A percentile compares a stretch with the other conserved stretches of the same genome.
These are phyloP conservation scores for human (Homo sapiens) DNA, from an alignment of 2,113 vertebrate species.

Conservation along the genomic window DNA sequence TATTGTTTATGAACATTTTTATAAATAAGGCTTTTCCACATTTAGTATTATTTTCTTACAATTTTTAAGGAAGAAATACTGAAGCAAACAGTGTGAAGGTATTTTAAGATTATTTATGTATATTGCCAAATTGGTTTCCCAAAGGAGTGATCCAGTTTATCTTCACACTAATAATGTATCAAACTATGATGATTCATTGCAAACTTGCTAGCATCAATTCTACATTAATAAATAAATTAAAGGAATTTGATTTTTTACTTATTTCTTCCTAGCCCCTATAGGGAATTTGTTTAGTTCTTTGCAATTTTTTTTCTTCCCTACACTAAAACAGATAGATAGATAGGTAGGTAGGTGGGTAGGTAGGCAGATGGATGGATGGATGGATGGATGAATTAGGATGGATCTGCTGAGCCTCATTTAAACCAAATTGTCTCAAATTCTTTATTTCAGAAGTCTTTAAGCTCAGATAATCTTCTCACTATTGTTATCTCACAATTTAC, in stretches of 20 bases:
- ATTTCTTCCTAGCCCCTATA: not conserved
- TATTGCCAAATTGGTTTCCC: not conserved
- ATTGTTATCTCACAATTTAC: not conserved
- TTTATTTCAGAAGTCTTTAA: not conserved
- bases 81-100: not conserved
- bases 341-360: no score
- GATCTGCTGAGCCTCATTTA: not conserved
- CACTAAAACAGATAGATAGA: not conserved
- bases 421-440: not conserved
- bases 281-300: not conserved
- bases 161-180: not conserved
- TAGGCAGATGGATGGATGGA: not conserved
- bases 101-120: conserved; percentile 28
- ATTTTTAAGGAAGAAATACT: conserved; percentile 26
- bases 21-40: conserved; percentile 19
- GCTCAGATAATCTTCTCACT: not conserved
- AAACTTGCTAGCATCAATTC: not conserved
- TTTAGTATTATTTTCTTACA: conserved; percentile 12
- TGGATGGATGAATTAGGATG: not conserved
- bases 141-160: conserved; percentile 5
- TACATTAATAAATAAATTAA: not conserved
- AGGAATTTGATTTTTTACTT: not conserved
- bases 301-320: not conserved
- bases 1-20: not conserved
- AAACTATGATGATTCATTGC: not conserved